Base-by-base conservation (phyloP, 2,113 vertebrate genomes). In the Lucifuga dentata region DNA sequence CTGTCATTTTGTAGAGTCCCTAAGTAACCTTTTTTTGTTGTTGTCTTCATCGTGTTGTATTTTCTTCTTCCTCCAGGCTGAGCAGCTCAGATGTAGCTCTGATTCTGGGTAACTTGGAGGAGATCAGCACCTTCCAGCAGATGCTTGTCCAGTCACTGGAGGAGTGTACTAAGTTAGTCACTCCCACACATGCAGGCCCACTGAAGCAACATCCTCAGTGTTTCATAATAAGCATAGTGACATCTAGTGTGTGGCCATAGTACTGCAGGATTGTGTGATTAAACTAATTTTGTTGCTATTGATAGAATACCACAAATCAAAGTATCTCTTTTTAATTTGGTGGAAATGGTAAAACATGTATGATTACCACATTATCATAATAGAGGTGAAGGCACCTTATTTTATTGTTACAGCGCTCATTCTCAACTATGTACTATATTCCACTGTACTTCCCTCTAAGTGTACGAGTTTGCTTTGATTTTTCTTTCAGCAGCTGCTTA, bases 81-180 rank as follows among this genome's bases (percentile, higher is more conserved):
- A 95, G 92, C 80, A 84, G 92, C 7, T 80, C 93, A 53, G 95
- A 95, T 60, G 92, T 92, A 55, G 92, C 93, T 20, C 89, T 95
- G 62, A 94, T 99, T 89, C 90, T 97, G 91, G 97, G 96, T 32
- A 99, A 99, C 75, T 93, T 99, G 23, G 98, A 99, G 78, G 98
- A 99, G 82, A 98, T 99, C 85, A 94, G 95, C 86, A 94, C 96
- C 86, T 99, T 99, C 88, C 98, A 99, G 87, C 97, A 99, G 89
- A 94, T 95, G 92, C 95, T 99, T 35, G 95, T 98, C 76, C 97
- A 99, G 84, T 95, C 96, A 46, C 88, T 99, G 89, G 98, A 99
- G 90, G 97, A 99, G 78, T 95, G 95, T 89, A 96, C 96, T 85
- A 99, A 96, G 97, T 99, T 76, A 94, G 95, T 95, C 82, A 46